These are phyloP conservation scores for Todus mexicanus DNA, from an alignment of 2,797 vertebrate genomes.

Conservation along the genomic window DNA sequence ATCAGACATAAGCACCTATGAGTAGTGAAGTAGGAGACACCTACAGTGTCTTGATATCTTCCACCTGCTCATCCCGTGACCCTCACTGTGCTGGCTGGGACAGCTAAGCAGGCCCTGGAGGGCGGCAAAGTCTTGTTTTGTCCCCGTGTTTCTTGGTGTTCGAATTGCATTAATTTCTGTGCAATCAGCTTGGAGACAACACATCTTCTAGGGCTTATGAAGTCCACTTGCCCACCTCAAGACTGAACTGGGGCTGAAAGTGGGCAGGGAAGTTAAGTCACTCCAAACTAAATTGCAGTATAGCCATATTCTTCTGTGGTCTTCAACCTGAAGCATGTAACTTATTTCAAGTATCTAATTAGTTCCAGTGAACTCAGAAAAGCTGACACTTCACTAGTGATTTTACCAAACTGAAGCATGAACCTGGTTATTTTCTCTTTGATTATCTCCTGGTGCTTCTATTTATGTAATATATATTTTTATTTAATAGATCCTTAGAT, in stretches of 20 bases:
- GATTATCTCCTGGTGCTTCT: background rate
- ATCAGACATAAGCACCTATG: background rate
- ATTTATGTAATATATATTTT: background rate
- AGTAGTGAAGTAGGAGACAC: background rate
- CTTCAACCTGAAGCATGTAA: background rate
- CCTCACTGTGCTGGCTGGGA: background rate
- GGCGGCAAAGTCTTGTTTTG: background rate
- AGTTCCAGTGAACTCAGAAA: background rate
- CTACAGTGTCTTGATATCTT: fast-evolving
- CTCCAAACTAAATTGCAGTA: background rate
- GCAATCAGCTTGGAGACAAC: background rate
- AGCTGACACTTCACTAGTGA: background rate
- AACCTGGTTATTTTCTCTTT: background rate
- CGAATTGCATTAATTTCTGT: fast-evolving
- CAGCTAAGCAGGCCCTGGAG: background rate
- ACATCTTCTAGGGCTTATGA: fast-evolving
- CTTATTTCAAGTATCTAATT: background rate
- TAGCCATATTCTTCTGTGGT: background rate
- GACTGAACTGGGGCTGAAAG: background rate
- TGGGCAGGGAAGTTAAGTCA: background rate
- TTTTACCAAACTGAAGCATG: background rate
- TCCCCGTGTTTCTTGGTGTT: background rate
- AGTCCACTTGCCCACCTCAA: fast-evolving
- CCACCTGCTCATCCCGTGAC: background rate
- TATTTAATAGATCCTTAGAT: background rate